These are phyloP conservation scores for Romanogobio albipinnatus DNA, from an alignment of 2,113 vertebrate species.

Conservation along the genomic window DNA sequence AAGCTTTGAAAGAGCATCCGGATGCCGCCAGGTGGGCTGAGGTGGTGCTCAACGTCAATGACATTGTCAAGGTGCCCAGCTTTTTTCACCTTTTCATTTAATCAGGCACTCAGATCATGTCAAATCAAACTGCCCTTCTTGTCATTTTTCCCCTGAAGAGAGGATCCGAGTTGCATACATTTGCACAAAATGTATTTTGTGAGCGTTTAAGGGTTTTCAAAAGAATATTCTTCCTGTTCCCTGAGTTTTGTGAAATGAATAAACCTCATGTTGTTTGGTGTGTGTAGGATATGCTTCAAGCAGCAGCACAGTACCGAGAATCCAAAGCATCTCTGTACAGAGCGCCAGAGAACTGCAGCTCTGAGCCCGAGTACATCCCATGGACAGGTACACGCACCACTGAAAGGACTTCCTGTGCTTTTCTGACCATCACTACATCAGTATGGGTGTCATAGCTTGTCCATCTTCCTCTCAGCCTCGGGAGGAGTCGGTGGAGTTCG, in stretches of 20 bases:
- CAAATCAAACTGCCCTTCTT: neutral
- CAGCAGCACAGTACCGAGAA: slow-evolving; percentile 87
- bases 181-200: neutral
- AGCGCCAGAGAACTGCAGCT: slow-evolving; percentile 73
- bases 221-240: neutral
- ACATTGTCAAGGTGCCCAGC: slow-evolving; percentile 84
- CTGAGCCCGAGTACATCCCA: slow-evolving; percentile 89
- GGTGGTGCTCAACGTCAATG: slow-evolving; percentile 84
- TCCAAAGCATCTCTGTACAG: slow-evolving; percentile 84
- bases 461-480: slow-evolving; percentile 76
- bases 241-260: neutral
- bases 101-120: neutral
- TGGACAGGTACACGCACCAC: slow-evolving; percentile 86
- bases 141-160: neutral
- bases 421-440: neutral
- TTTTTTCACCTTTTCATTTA: neutral
- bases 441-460: neutral
- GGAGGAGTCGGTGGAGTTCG: slow-evolving; percentile 76
- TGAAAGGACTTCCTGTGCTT: too few relatives aligned
- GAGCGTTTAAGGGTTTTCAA: neutral
- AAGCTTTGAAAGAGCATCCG: slow-evolving; percentile 79
- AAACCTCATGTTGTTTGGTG: slow-evolving; percentile 11
- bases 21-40: slow-evolving; percentile 88
- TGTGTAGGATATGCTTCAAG: slow-evolving; percentile 89
- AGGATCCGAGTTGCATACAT: neutral